phyloP scores from a whole-genome alignment of 2,888 invertebrate genomes.

The Polymixis lichenea region DNA sequence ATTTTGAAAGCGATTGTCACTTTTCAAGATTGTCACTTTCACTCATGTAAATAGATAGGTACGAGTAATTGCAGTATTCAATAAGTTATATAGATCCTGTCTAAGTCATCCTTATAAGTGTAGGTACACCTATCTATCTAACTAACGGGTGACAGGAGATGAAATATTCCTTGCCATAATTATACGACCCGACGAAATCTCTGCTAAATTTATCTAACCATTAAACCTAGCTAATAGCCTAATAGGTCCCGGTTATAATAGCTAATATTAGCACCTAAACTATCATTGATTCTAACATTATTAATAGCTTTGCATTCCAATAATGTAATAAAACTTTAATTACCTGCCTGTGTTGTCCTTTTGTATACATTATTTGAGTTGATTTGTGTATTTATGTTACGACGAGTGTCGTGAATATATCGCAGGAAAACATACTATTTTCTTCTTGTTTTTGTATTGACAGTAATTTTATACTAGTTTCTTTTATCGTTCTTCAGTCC shows the following conservation, averaged over 20 bases:
- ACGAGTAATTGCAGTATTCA: background rate
- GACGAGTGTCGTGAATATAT: background rate
- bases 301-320: slow-evolving; percentile 32
- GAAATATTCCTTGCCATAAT: slow-evolving; percentile 23
- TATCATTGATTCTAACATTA: slow-evolving; percentile 12
- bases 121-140: background rate
- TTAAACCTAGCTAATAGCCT: slow-evolving; percentile 37
- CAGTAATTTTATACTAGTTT: background rate
- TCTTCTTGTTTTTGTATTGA: background rate
- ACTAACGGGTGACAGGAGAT: slow-evolving; percentile 8
- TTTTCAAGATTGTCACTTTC: too few relatives aligned
- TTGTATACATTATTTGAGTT: too few relatives aligned
- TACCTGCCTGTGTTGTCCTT: too few relatives aligned
- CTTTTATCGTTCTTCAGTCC: background rate
- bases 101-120: background rate
- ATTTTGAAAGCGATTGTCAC: too few relatives aligned
- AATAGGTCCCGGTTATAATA: slow-evolving; percentile 17
- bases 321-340: too few relatives aligned
- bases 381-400: background rate
- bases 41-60: too few relatives aligned
- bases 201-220: slow-evolving; percentile 32
- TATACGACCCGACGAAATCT: slow-evolving; percentile 31
- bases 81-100: background rate
- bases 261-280: slow-evolving; percentile 27
- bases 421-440: background rate